Base-by-base conservation (phyloP, 2,888 invertebrate species). In the Ametastegia equiseti region DNA sequence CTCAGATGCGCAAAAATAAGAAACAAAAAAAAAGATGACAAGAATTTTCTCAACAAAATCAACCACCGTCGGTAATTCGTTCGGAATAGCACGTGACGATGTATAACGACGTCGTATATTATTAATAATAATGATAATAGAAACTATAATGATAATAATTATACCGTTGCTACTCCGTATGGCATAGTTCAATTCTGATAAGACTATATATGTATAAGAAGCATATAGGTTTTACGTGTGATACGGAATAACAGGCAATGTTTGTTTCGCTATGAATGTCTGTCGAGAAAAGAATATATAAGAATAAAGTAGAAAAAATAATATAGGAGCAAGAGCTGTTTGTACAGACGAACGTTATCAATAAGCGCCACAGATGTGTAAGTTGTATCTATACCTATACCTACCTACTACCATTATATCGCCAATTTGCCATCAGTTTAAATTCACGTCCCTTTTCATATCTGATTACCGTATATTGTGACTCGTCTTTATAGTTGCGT, bases 281-380 rank as follows among this genome's bases (percentile, higher is more conserved):
- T 7, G 54, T n/a, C 5, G 9, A n/a, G 5, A n/a, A 5, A n/a
- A n/a, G 5, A 13, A 15, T 23, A 60, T 9, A 60, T 27, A 27
- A 30, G 65, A 60, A 60, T 6, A 7, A 60, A 47, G 3, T 15
- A 15, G 4, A 47, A 47, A 47, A 15, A 13, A n/a, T 13, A 13
- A 47, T 15, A 47, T n/a, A 30, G 0, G 11, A 60, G 4, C 30
- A 15, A 11, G 13, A 30, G 45, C 30, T 23, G 13, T 71, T n/a
- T 27, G 27, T n/a, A n/a, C 71, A 27, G 4, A 19, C 13, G 27
- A 71, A 47, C 27, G 45, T 71, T 47, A 71, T 71, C 71, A 71
- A 71, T 71, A 71, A 30, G 71, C 71, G 71, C 71, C 71, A 71
- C 45, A 71, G 23, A 27, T 45, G 15, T n/a, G 15, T 23, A 71